Conservation (phyloP, 1,140 invertebrate species). For the Lepeophtheirus salmonis region DNA sequence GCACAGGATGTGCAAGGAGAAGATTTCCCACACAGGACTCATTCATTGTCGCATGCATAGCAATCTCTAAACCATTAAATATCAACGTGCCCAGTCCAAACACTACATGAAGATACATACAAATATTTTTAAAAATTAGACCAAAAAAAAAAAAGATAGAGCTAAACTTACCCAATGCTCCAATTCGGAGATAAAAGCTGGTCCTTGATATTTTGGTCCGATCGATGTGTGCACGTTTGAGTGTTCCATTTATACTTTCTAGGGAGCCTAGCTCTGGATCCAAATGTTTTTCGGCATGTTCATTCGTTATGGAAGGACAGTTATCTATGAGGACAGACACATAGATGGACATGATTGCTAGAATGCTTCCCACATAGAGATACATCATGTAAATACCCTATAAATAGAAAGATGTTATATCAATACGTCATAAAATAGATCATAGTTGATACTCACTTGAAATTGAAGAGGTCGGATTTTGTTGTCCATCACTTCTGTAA, state of each 20-base stretch:
- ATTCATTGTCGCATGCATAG: slow-evolving; percentile 39
- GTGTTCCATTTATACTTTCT: slow-evolving; percentile 34
- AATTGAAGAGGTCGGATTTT: slow-evolving; percentile 36
- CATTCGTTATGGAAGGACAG: slow-evolving; percentile 29
- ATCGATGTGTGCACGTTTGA: slow-evolving; percentile 37
- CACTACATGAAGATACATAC: slow-evolving; percentile 29
- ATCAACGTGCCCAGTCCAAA: slow-evolving; percentile 45
- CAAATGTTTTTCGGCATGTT: slow-evolving; percentile 22
- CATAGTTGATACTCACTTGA: slow-evolving; percentile 33
- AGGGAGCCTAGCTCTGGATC: slow-evolving; percentile 27
- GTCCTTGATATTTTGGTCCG: slow-evolving; percentile 35
- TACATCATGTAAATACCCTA: slow-evolving; percentile 44
- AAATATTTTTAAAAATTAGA: neutral
- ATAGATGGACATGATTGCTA: slow-evolving; percentile 44
- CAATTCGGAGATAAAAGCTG: slow-evolving; percentile 44
- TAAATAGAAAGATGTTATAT: slow-evolving; percentile 22
- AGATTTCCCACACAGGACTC: slow-evolving; percentile 35
- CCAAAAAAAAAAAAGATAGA: too few species aligned
- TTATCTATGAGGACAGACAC: slow-evolving; percentile 40
- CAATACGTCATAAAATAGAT: neutral
- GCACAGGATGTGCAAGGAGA: slow-evolving; percentile 39
- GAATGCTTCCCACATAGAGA: slow-evolving; percentile 40
- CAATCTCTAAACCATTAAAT: slow-evolving; percentile 42
- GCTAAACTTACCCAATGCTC: slow-evolving; percentile 37
- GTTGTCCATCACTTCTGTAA: slow-evolving; percentile 41